phyloP scores from a whole-genome alignment of 2,113 vertebrate species.

The Corvus cornix region DNA sequence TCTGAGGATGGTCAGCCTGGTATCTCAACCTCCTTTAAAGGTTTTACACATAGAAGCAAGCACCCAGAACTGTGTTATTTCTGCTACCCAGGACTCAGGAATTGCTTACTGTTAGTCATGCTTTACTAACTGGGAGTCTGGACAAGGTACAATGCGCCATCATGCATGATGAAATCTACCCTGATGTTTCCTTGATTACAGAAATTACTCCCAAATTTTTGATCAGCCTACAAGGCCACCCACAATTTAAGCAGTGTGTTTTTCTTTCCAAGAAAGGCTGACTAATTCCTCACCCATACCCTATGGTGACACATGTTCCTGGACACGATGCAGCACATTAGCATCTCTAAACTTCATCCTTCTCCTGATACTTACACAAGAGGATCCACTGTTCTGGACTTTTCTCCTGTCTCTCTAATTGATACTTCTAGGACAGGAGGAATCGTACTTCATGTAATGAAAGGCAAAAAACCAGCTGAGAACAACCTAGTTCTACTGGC shows the following conservation, averaged over 20 bases:
- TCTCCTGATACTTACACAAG: conserved; percentile 35
- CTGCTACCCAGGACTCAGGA: not conserved
- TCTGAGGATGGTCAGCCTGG: conserved; percentile 8
- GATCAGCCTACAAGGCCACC: not conserved
- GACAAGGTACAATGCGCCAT: not conserved
- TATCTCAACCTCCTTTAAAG: not conserved
- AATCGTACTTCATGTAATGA: not conserved
- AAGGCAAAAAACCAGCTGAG: not conserved
- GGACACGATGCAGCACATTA: not conserved
- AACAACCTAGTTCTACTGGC: conserved; percentile 26
- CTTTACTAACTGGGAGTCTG: not conserved
- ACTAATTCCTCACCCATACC: not conserved
- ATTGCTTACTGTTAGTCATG: conserved; percentile 1
- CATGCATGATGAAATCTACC: not conserved
- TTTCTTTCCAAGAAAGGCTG: not conserved
- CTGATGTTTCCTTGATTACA: not conserved
- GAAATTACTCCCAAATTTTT: not conserved
- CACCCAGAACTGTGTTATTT: not conserved
- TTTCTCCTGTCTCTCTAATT: conserved; percentile 35
- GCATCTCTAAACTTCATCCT: not conserved
- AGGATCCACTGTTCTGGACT: conserved; percentile 9
- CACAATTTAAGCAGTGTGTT: not conserved
- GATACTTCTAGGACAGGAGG: conserved; percentile 38
- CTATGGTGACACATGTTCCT: not conserved
- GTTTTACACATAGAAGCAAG: not conserved